phyloP scores from a whole-genome alignment of 2,888 invertebrate species.

The Eudasyphora cyanicolor region DNA sequence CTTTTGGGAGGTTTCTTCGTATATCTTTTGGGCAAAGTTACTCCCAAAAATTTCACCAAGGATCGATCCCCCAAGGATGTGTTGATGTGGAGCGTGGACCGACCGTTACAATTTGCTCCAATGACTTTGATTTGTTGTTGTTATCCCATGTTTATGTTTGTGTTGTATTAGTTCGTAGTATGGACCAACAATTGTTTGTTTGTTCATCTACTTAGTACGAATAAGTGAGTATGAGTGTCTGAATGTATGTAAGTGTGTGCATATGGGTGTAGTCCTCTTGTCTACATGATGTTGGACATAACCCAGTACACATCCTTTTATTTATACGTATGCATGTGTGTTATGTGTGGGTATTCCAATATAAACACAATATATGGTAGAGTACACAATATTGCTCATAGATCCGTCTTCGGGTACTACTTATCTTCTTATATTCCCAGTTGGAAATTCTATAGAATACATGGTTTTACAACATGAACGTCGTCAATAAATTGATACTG shows the following conservation, averaged over 20 bases:
- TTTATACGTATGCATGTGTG: constrained; percentile 21
- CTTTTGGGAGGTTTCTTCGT: neutral
- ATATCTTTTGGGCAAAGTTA: neutral
- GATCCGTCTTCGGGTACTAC: neutral
- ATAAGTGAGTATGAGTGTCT: constrained; percentile 14
- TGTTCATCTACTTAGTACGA: constrained; percentile 58
- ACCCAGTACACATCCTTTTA: neutral
- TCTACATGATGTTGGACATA: constrained; percentile 16
- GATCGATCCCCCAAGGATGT: neutral
- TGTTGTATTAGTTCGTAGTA: constrained; percentile 50
- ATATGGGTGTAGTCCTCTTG: constrained; percentile 13
- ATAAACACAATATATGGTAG: constrained; percentile 1
- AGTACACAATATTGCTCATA: constrained; percentile 18
- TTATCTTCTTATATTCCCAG: constrained; percentile 16
- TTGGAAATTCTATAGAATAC: neutral
- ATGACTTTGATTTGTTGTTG: constrained; percentile 66
- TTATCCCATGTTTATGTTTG: constrained; percentile 54
- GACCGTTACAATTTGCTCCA: constrained; percentile 63
- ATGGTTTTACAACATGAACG: neutral
- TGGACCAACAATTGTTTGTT: constrained; percentile 55
- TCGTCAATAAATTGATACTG: no score
- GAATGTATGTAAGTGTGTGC: constrained; percentile 5
- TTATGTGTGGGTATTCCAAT: neutral
- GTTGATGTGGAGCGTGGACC: neutral
- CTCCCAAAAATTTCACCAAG: no score